A percentile compares a stretch with the other conserved stretches of the same genome.
Conservation (phyloP, 2,113 vertebrate genomes). For the Prinia subflava region DNA sequence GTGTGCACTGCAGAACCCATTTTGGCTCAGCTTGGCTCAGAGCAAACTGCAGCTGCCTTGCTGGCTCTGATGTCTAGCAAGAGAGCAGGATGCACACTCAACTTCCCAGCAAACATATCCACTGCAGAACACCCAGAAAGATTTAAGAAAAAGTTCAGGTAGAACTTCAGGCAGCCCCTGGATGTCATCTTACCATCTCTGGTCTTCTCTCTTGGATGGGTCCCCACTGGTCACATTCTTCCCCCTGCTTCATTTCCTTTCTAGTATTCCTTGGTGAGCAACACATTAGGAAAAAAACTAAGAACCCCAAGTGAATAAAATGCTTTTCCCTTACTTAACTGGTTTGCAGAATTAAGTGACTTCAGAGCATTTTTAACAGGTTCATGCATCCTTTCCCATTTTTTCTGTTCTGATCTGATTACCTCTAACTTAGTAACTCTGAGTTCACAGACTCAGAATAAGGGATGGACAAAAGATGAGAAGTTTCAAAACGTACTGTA, state of each 20-base stretch:
- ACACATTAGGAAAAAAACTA: not conserved
- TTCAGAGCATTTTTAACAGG: not conserved
- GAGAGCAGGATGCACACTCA: not conserved
- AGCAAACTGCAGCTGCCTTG: not conserved
- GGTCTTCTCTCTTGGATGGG: not conserved
- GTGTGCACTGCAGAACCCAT: not conserved
- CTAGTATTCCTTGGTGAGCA: not conserved
- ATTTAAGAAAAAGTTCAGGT: not conserved
- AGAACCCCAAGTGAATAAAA: not conserved
- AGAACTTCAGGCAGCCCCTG: not conserved
- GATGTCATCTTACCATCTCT: fast-evolving
- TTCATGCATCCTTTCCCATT: not conserved
- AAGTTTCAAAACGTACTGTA: not conserved
- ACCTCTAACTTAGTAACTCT: not conserved
- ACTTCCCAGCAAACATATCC: not conserved
- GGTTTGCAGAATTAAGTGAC: not conserved
- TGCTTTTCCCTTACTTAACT: not conserved
- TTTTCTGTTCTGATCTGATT: not conserved
- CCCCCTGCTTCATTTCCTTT: not conserved
- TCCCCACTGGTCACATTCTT: not conserved
- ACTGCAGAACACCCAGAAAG: not conserved
- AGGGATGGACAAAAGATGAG: not conserved
- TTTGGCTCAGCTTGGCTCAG: not conserved
- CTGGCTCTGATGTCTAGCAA: not conserved
- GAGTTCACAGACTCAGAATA: not conserved